Base-by-base conservation (phyloP, 2,113 vertebrate species). In the Clarias gariepinus region DNA sequence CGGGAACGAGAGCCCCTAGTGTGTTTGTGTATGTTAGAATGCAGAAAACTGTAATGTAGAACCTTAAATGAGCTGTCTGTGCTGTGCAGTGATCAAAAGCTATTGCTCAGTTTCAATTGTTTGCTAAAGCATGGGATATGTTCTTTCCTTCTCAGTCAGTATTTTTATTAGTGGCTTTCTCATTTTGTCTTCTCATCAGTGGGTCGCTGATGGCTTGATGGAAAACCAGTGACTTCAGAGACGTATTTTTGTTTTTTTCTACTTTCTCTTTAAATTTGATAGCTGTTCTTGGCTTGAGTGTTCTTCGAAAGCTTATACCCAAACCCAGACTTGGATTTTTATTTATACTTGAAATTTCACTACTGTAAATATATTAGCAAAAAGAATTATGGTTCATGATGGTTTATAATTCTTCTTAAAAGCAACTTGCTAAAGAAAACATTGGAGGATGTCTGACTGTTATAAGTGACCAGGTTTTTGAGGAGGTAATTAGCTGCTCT, bases 11-110 rank as follows among this genome's bases (percentile, higher is more conserved):
- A 76, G 81, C 64, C 74, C 74, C 69, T 58, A 77, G 73, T 85
- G 85, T 87, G 84, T 89, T 89, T 89, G 86, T 85, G 71, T 87
- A 88, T 86, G 84, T 89, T 89, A 86, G 84, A 88, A 86, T 79
- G 64, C 64, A 89, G 84, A 79, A 89, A 85, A 57, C 81, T 47
- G 87, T 69, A 86, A 84, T 87, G 81, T 41, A 84, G 83, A 87
- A 82, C 66, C 15, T 66, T 85, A 81, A 82, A 90, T 81, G 74
- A 85, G 86, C 81, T 82, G 58, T 30, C 66, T 83, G 83, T 80
- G 89, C 81, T 84, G 82, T 30, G 71, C 53, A 19, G 69, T 86
- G 81, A 89, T 88, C 76, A 84, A 88, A 84, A 28, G 58, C 84
- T 76, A 68, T 83, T 81, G 66, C 85, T 84, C 19, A 30, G 64